These are phyloP conservation scores for Daktulosphaira vitifoliae DNA, from an alignment of 1,140 invertebrate genomes.

Conservation along the genomic window DNA sequence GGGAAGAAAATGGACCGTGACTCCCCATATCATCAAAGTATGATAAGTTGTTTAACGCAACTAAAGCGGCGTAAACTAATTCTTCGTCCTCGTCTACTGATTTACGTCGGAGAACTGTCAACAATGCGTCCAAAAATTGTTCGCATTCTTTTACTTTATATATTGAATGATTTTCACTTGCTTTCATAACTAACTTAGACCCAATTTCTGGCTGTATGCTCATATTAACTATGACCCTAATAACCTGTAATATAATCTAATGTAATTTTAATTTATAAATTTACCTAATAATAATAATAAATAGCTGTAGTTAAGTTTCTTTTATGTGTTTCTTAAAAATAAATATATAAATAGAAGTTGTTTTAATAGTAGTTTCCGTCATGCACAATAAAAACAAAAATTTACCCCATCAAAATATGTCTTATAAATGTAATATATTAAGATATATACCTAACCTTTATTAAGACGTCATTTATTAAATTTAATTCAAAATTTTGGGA, in stretches of 20 bases:
- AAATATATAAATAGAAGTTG: no score
- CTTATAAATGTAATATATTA: no score
- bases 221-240: constrained; percentile 64
- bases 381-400: neutral
- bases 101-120: constrained; percentile 46
- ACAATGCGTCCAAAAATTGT: constrained; percentile 47
- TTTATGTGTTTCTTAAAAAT: no score
- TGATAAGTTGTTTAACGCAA: constrained; percentile 59
- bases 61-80: constrained; percentile 53
- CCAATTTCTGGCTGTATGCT: constrained; percentile 61
- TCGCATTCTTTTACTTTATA: constrained; percentile 23
- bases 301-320: no score
- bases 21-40: constrained; percentile 44
- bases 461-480: constrained; percentile 55
- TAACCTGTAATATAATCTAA: constrained; percentile 44
- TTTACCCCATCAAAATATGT: no score
- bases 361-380: constrained; percentile 15
- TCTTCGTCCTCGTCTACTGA: constrained; percentile 54
- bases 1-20: constrained; percentile 38
- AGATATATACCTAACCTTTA: constrained; percentile 48
- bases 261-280: no score
- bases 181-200: constrained; percentile 46
- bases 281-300: no score
- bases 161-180: constrained; percentile 33
- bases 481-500: constrained; percentile 43